Evolutionary conservation across 2,113 vertebrate genomes (phyloP).

Genomic region (Prunella fulvescens): DNA sequence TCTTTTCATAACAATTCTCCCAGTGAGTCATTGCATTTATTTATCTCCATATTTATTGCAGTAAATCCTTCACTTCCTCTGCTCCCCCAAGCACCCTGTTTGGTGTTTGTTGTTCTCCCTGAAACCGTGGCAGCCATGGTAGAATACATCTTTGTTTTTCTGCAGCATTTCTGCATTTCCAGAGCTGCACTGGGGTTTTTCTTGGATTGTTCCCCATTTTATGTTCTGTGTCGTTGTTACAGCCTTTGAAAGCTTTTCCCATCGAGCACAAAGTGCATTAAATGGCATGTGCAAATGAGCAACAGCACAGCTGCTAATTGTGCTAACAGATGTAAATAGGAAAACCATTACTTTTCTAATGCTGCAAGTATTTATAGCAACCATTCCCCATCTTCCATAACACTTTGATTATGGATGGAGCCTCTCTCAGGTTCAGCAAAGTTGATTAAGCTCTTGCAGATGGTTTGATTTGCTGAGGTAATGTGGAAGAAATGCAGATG

Average conservation of each 20-base stretch:
- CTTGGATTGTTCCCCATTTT: neutral
- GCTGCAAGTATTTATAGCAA: slow-evolving; percentile 30
- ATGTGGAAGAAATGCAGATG: neutral
- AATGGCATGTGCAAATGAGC: neutral
- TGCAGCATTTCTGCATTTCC: neutral
- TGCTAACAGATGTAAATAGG: slow-evolving; percentile 14
- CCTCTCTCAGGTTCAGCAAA: neutral
- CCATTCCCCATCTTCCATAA: neutral
- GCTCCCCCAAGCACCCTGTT: neutral
- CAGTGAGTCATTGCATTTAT: slow-evolving; percentile 15
- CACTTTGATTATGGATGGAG: neutral
- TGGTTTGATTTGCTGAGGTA: neutral
- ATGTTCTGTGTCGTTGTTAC: neutral
- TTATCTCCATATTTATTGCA: neutral
- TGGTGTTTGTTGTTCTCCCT: neutral
- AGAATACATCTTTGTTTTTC: neutral
- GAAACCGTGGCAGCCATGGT: neutral
- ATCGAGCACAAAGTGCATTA: neutral
- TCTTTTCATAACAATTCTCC: neutral
- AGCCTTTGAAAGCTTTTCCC: neutral
- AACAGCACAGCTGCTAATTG: slow-evolving; percentile 15
- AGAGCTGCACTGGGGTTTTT: neutral
- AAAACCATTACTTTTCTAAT: neutral
- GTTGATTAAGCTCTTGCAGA: slow-evolving; percentile 29
- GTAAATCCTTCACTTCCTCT: slow-evolving; percentile 19